These are phyloP conservation scores for Helicoverpa armigera DNA, from an alignment of 1,140 invertebrate species.

Conservation along the genomic window DNA sequence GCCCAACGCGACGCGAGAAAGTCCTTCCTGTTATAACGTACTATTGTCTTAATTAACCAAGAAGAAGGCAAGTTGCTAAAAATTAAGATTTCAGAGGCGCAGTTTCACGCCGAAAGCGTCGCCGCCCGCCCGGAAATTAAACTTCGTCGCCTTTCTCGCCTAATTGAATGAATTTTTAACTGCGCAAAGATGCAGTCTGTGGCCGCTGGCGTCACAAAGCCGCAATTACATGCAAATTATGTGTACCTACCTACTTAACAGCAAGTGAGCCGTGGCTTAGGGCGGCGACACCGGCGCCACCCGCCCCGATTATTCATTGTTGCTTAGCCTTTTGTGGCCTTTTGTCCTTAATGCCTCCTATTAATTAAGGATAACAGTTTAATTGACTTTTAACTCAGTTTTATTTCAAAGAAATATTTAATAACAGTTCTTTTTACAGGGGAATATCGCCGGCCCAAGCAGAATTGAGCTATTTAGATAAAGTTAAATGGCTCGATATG, in stretches of 20 bases:
- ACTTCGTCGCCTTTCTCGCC: conserved; percentile 73
- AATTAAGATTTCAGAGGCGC: conserved; percentile 70
- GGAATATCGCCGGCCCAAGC: conserved; percentile 89
- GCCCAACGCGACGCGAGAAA: conserved; percentile 12
- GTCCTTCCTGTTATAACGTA: conserved; percentile 38
- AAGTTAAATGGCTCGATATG: conserved; percentile 98
- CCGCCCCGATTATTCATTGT: conserved; percentile 68
- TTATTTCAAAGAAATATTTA: conserved; percentile 50
- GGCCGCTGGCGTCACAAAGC: conserved; percentile 71
- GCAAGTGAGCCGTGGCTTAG: conserved; percentile 60
- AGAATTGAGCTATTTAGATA: conserved; percentile 96
- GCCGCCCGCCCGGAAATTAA: conserved; percentile 69
- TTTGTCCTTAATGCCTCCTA: conserved; percentile 59
- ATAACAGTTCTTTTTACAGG: conserved; percentile 74
- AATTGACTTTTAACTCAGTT: conserved; percentile 56
- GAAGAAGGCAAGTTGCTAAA: conserved; percentile 56
- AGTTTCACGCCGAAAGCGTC: conserved; percentile 67
- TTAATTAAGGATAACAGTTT: conserved; percentile 70
- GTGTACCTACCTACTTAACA: conserved; percentile 74
- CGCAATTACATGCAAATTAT: conserved; percentile 84
- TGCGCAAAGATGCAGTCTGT: conserved; percentile 78
- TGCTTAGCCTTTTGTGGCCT: conserved; percentile 63
- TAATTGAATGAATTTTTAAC: conserved; percentile 84
- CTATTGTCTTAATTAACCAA: conserved; percentile 55
- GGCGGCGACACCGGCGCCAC: conserved; percentile 38